Base-by-base conservation (phyloP, 2,797 vertebrate species). In the Iguana delicatissima region DNA sequence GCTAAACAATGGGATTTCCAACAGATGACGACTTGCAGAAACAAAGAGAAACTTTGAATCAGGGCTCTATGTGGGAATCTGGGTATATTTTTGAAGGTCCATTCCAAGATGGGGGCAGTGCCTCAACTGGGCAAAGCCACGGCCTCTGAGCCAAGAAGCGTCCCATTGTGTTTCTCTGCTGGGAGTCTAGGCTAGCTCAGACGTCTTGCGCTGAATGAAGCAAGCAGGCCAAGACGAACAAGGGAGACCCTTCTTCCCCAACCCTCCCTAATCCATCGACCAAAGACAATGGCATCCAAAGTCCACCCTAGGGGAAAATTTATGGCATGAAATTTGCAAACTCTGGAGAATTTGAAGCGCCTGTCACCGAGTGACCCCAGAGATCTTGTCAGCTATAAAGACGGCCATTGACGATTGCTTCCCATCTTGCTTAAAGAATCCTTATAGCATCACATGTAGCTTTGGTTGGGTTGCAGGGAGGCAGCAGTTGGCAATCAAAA, bases 201-300 rank as follows among this genome's bases (percentile, higher is more conserved):
- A 84, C 88, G 24, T 55, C 88, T 85, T 85, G 86, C 50, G 89
- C 86, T 62, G 92, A 92, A 90, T 74, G 86, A 87, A 74, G 72
- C 24, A 73, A 8, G 93, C 93, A 80, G 62, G 46, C 16, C 13
- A 67, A 55, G 0, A 6, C 16, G 85, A 95, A 95, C 94, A 95
- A 96, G 93, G 94, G 85, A 92, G 90, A 91, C 52, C 73, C 94
- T 96, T 96, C 85, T 91, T 93, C 93, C 96, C 94, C 91, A 84
- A 20, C 1, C 80, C 29, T 38, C 82, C 93, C 16, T 0, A 89
- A 64, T 35, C 24, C 29, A 8, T 67, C 16, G 57, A 50, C 72
- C 80, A 3, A 79, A 83, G 81, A 91, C 62, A 32, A 72, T 24
- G 6, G 74, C 89, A 73, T 55, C 86, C 64, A 92, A 89, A 92